Conservation (phyloP, 2,113 vertebrate species). For the Crocuta crocuta region DNA sequence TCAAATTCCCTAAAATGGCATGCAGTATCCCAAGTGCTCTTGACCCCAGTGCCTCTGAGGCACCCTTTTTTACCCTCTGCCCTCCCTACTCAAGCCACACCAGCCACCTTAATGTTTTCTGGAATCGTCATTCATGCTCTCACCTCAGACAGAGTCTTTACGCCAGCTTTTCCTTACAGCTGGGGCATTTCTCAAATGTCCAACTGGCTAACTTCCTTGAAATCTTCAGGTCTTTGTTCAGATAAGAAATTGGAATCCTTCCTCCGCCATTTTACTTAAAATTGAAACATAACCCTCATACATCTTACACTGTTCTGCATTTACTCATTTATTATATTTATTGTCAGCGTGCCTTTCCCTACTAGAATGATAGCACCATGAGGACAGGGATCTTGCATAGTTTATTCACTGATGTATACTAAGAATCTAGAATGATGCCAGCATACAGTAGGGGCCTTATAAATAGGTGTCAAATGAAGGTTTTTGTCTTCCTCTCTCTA, state of each 20-base stretch:
- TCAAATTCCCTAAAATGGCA: neutral
- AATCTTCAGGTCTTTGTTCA: neutral
- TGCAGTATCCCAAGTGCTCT: neutral
- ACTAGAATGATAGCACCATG: neutral
- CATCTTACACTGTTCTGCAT: neutral
- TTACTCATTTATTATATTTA: neutral
- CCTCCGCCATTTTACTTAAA: neutral
- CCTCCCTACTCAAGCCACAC: neutral
- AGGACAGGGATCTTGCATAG: neutral
- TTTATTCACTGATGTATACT: neutral
- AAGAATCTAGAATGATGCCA: neutral
- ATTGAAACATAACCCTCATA: neutral
- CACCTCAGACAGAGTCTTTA: neutral
- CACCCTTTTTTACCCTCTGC: neutral
- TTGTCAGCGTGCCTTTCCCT: neutral
- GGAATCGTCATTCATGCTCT: neutral
- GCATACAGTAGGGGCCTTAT: neutral
- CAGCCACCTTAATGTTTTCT: neutral
- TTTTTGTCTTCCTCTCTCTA: neutral
- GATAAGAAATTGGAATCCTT: neutral
- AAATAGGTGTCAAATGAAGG: neutral
- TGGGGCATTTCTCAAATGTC: neutral
- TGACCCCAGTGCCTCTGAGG: accelerated
- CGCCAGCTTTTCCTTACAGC: neutral
- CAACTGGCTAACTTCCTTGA: neutral